These are phyloP conservation scores for Pleuronectes platessa DNA, from an alignment of 2,113 vertebrate genomes.

Conservation along the genomic window DNA sequence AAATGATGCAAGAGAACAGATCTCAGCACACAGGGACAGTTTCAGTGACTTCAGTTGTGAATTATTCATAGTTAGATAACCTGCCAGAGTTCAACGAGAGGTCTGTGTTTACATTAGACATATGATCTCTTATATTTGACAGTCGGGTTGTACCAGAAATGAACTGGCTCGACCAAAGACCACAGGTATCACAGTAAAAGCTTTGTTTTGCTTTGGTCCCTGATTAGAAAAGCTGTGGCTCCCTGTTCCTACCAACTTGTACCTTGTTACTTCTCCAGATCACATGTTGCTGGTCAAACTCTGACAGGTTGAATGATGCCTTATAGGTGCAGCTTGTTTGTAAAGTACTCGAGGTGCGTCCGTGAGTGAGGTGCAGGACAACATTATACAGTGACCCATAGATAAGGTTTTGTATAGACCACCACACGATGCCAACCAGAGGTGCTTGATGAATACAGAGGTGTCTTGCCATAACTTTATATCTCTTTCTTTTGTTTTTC, in stretches of 20 bases:
- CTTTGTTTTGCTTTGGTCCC: constrained; percentile 13
- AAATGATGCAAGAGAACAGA: constrained; percentile 51
- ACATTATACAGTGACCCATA: constrained; percentile 45
- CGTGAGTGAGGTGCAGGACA: constrained; percentile 62
- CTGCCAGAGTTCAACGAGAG: constrained; percentile 38
- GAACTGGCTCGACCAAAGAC: neutral
- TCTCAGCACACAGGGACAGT: constrained; percentile 47
- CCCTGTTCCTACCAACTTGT: neutral
- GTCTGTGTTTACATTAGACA: neutral
- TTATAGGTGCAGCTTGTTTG: constrained; percentile 32
- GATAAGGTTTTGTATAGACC: constrained; percentile 31
- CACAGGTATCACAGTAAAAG: too few species aligned
- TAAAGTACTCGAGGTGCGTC: constrained; percentile 37
- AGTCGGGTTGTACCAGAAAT: constrained; percentile 5
- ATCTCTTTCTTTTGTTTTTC: neutral
- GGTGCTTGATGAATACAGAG: constrained; percentile 17
- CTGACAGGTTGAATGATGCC: constrained; percentile 45
- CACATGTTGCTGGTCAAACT: constrained; percentile 27
- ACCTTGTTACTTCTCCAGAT: neutral
- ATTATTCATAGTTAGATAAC: constrained; percentile 30
- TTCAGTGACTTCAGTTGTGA: constrained; percentile 25
- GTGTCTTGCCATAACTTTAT: constrained; percentile 35
- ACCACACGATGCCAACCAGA: constrained; percentile 31
- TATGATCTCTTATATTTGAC: neutral
- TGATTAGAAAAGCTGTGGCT: constrained; percentile 12